A percentile compares a stretch with the other conserved stretches of the same genome.
These are phyloP conservation scores for Scolopax rusticola DNA, from an alignment of 2,797 vertebrate genomes.

Conservation along the genomic window DNA sequence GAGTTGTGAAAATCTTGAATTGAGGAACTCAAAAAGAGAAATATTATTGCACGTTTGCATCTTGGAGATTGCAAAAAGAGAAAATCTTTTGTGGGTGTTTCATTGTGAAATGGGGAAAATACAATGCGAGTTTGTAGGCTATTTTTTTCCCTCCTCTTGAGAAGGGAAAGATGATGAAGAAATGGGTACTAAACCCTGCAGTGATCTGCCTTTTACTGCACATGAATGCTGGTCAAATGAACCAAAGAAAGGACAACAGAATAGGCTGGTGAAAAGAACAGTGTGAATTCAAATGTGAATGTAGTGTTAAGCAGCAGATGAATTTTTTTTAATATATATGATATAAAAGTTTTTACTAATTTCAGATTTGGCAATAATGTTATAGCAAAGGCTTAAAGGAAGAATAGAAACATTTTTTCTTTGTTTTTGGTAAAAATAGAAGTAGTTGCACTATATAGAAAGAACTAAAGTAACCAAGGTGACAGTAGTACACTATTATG, in stretches of 20 bases:
- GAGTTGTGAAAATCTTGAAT: not conserved
- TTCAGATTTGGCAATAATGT: not conserved
- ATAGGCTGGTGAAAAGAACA: not conserved
- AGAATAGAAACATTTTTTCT: not conserved
- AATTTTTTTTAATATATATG: not conserved
- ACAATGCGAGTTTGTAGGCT: not conserved
- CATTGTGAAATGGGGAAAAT: not conserved
- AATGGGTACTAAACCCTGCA: not conserved
- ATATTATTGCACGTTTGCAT: not conserved
- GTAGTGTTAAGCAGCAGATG: not conserved
- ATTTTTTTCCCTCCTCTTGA: not conserved
- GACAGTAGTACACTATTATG: not conserved
- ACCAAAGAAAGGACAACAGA: not conserved
- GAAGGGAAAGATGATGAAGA: not conserved
- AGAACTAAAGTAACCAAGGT: not conserved
- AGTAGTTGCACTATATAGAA: not conserved
- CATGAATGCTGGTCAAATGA: not conserved
- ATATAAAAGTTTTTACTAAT: not conserved
- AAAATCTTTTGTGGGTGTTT: not conserved
- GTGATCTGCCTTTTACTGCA: not conserved
- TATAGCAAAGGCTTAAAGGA: not conserved
- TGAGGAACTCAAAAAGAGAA: not conserved
- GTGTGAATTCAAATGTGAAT: not conserved
- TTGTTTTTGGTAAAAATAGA: not conserved
- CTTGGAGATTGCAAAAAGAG: not conserved